These are phyloP conservation scores for Zosterops pallidus DNA, from an alignment of 2,113 vertebrate species.

Conservation along the genomic window DNA sequence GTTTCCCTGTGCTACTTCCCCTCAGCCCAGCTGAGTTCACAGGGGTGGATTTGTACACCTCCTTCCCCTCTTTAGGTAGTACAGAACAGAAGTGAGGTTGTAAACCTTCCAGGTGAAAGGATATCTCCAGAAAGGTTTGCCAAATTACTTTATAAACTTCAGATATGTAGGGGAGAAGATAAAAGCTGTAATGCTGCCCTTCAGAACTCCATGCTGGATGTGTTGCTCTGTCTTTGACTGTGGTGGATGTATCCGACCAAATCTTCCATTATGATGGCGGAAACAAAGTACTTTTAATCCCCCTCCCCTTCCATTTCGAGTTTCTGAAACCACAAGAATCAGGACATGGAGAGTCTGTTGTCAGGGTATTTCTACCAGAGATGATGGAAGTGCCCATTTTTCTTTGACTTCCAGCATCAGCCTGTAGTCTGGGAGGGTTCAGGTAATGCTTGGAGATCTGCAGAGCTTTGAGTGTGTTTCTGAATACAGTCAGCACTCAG, in stretches of 20 bases:
- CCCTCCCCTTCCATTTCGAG: not conserved
- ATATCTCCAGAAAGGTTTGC: not conserved
- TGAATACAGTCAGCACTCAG: not conserved
- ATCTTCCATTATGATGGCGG: not conserved
- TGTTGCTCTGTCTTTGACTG: not conserved
- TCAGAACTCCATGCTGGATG: not conserved
- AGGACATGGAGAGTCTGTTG: not conserved
- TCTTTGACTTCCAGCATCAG: not conserved
- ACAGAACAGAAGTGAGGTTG: not conserved
- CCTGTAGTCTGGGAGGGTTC: not conserved
- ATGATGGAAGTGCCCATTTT: not conserved
- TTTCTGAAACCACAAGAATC: not conserved
- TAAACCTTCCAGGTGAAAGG: not conserved
- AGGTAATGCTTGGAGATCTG: not conserved
- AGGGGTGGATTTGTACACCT: not conserved
- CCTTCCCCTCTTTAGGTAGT: not conserved
- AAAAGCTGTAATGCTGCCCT: not conserved
- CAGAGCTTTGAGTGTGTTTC: not conserved
- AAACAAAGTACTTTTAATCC: not conserved
- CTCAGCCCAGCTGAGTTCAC: not conserved
- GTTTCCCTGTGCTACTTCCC: not conserved
- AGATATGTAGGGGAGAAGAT: not conserved
- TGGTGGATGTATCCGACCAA: not conserved
- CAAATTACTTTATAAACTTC: not conserved
- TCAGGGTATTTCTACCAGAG: not conserved